Conservation (phyloP, 2,888 invertebrate genomes). For the Xylophagus ater region DNA sequence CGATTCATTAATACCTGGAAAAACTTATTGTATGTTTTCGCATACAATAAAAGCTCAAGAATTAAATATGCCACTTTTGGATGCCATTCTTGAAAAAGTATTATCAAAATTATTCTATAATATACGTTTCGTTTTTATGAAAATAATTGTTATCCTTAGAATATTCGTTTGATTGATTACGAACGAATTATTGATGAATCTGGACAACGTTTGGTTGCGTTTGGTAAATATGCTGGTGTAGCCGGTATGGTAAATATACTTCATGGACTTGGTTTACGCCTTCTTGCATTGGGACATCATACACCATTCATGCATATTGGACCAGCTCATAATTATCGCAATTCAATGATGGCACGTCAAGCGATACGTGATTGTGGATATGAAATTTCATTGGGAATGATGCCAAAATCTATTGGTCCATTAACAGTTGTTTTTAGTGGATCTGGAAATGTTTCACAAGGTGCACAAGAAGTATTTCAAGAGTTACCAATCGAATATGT, state of each 20-base stretch:
- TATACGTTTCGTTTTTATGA: not conserved
- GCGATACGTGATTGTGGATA: slow-evolving; percentile 98
- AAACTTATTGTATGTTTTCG: slow-evolving; percentile 97
- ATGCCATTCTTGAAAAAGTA: slow-evolving; percentile 82
- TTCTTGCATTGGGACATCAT: slow-evolving; percentile 90
- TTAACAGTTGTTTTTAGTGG: slow-evolving; percentile 97
- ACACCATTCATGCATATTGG: slow-evolving; percentile 99
- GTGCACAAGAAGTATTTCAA: slow-evolving; percentile 86
- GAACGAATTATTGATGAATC: slow-evolving; percentile 86
- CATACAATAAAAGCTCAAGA: slow-evolving; percentile 99
- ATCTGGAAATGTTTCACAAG: slow-evolving; percentile 93
- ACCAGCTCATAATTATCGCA: slow-evolving; percentile 96
- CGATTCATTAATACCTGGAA: slow-evolving; percentile 84
- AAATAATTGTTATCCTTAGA: slow-evolving; percentile 31
- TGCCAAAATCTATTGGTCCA: slow-evolving; percentile 97
- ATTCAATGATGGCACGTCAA: slow-evolving; percentile 94
- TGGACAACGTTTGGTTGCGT: slow-evolving; percentile 90
- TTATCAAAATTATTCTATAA: slow-evolving; percentile 28
- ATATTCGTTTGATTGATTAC: slow-evolving; percentile 93
- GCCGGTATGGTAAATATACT: slow-evolving; percentile 98
- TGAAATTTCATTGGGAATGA: slow-evolving; percentile 87
- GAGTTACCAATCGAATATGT: slow-evolving; percentile 97
- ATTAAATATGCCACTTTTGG: slow-evolving; percentile 92
- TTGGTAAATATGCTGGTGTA: slow-evolving; percentile 97
- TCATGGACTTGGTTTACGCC: slow-evolving; percentile 87